A percentile compares a stretch with the other conserved stretches of the same genome.
Conservation (phyloP, 2,797 vertebrate species). For the Tamandua tetradactyla region DNA sequence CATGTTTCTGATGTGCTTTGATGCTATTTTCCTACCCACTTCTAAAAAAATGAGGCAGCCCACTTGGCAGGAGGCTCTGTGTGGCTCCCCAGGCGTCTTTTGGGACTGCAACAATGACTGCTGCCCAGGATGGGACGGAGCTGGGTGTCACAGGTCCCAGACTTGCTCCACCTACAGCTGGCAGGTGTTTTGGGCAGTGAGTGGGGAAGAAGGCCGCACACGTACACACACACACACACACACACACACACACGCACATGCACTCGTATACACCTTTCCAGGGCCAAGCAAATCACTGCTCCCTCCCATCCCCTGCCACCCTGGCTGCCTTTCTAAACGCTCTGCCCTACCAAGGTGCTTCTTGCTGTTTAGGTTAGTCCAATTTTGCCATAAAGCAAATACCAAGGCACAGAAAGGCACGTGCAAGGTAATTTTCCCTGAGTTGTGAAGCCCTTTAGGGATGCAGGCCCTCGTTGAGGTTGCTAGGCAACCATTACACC, state of each 20-base stretch:
- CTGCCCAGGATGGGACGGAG: neutral
- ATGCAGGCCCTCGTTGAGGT: neutral
- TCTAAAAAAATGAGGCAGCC: neutral
- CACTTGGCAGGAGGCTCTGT: neutral
- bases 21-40: neutral
- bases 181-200: neutral
- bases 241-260: too few relatives aligned
- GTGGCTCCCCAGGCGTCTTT: neutral
- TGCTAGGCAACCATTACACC: constrained; percentile 54
- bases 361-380: neutral
- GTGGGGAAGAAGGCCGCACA: neutral
- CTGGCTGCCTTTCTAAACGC: neutral
- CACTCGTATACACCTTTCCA: too few relatives aligned
- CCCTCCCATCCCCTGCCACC: neutral
- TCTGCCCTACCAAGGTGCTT: neutral
- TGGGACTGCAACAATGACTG: neutral
- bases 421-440: neutral
- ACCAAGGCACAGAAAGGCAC: neutral
- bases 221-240: too few relatives aligned
- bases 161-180: neutral
- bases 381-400: neutral
- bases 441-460: neutral
- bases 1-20: neutral
- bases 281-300: neutral
- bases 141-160: neutral